Conservation (phyloP, 2,888 invertebrate genomes). For the Drosophila nigritarsus region DNA sequence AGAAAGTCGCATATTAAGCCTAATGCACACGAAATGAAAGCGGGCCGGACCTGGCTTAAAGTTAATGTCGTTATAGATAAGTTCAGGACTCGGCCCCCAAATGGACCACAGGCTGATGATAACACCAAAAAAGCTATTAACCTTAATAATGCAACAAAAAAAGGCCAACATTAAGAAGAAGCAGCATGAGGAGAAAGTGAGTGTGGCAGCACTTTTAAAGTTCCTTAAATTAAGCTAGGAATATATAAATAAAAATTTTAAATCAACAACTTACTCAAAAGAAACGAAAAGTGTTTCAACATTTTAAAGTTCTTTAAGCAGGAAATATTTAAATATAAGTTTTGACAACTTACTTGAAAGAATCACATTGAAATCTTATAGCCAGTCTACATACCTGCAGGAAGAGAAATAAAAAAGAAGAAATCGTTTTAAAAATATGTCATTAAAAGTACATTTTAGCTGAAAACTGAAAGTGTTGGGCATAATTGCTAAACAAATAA, state of each 20-base stretch:
- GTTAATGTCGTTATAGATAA: slow-evolving; percentile 54
- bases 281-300: background rate
- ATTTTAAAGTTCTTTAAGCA: background rate
- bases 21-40: slow-evolving; percentile 67
- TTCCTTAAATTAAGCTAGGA: background rate
- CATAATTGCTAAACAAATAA: slow-evolving; percentile 68
- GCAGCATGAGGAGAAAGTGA: background rate
- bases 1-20: slow-evolving; percentile 67
- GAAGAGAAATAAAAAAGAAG: slow-evolving; percentile 11
- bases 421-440: slow-evolving; percentile 39
- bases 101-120: slow-evolving; percentile 23
- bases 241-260: background rate
- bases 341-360: slow-evolving; percentile 29
- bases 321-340: background rate
- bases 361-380: background rate
- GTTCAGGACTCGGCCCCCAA: slow-evolving; percentile 17
- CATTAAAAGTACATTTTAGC: slow-evolving; percentile 50
- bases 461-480: slow-evolving; percentile 48
- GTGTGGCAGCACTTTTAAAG: background rate
- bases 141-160: slow-evolving; percentile 16
- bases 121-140: slow-evolving; percentile 22
- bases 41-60: slow-evolving; percentile 33
- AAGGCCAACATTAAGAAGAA: background rate
- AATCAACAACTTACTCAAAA: slow-evolving; percentile 8
- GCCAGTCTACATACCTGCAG: slow-evolving; percentile 55